phyloP scores from a whole-genome alignment of 2,888 invertebrate genomes.

The Zelleria hepariella region DNA sequence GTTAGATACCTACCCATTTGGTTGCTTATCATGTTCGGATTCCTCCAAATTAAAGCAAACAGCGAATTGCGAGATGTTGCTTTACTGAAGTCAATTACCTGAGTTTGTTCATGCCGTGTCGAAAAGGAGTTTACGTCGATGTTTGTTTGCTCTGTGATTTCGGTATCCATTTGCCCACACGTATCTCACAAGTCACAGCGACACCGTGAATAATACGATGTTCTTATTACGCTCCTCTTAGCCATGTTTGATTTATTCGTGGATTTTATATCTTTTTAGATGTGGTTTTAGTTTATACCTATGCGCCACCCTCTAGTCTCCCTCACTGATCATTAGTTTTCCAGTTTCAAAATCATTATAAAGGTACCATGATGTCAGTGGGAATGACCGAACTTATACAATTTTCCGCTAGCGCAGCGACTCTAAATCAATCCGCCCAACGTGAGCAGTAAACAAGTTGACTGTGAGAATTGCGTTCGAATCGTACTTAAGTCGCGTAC shows the following conservation, averaged over 20 bases:
- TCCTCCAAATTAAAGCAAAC: neutral
- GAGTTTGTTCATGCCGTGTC: neutral
- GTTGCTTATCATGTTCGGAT: neutral
- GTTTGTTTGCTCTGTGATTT: neutral
- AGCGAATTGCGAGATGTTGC: neutral
- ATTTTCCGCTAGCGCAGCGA: neutral
- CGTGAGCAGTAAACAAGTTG: constrained; percentile 10
- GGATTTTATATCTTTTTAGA: too few species aligned
- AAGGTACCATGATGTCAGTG: too few species aligned
- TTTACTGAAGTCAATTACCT: neutral
- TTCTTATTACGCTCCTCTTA: too few species aligned
- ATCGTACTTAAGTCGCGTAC: constrained; percentile 17
- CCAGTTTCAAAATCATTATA: too few species aligned
- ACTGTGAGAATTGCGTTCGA: constrained; percentile 10
- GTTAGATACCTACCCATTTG: neutral
- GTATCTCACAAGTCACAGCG: neutral
- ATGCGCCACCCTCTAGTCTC: too few species aligned
- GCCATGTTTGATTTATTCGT: too few species aligned
- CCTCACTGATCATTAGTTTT: too few species aligned
- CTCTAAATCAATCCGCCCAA: neutral
- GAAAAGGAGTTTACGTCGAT: neutral
- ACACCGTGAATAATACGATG: too few species aligned
- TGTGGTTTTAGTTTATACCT: too few species aligned
- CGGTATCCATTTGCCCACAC: neutral
- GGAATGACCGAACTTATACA: too few species aligned